Evolutionary conservation across 2,888 invertebrate genomes (phyloP), one percentile per base, ranked within the genome.

Genomic region (Agrochola lota): DNA sequence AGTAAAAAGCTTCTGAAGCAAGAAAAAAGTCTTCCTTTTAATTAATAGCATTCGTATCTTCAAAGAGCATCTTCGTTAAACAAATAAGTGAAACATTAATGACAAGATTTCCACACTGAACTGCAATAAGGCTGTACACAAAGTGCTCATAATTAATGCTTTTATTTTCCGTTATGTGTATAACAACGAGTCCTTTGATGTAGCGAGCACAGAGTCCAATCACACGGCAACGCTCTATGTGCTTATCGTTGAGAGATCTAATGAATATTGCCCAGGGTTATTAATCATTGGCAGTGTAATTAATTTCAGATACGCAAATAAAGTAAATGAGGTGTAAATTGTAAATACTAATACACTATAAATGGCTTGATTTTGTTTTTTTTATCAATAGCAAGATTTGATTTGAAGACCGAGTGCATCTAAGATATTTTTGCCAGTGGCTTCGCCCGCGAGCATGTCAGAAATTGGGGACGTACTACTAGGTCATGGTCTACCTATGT

Each of bases 241-340:
- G 70, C 12, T 23, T 52, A 59, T 30, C 59, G 69, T 49, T 30
- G n/a, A 30, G 49, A 59, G 52, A 55, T 1, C 52, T 49, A 59
- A 35, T 49, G 2, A 67, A 70, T 62, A 43, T 62, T 35, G 52
- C 78, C 60, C 17, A 17, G 17, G 60, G 73, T n/a, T 55, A 30
- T 83, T 57, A 69, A 74, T 43, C 49, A 75, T 62, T 83, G 59
- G 46, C 43, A 69, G 8, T 57, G n/a, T 80, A 72, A 75, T 83
- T 64, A 35, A 69, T 80, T 63, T 74, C 63, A 26, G 60, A 60
- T 43, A 40, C 46, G 40, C 35, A 83, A 62, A 66, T 69, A 57
- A 71, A 68, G 67, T 52, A 15, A 52, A 17, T 60, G 5, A 63
- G 23, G 40, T 68, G 26, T 40, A 11, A 20, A 60, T 52, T 46